phyloP scores from a whole-genome alignment of 92 coral and sea anemone species.

The Porites lobata region DNA sequence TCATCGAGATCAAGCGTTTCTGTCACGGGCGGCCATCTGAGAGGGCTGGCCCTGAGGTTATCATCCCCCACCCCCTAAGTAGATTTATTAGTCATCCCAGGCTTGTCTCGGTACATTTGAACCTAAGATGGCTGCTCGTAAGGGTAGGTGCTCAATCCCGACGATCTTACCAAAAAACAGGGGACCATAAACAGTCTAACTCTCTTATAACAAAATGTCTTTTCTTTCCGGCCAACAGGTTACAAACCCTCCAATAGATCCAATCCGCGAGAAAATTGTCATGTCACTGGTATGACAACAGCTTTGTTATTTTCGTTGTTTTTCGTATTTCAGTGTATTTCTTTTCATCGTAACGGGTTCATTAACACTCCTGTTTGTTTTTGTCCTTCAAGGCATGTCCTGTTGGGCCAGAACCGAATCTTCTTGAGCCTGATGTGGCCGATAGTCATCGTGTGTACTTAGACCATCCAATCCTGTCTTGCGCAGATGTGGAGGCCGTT shows the following conservation, averaged over 20 bases:
- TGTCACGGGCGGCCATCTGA: too few species aligned
- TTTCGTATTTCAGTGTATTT: too few species aligned
- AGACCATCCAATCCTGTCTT: constrained; percentile 93
- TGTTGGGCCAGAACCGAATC: constrained; percentile 94
- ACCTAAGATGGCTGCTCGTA: too few species aligned
- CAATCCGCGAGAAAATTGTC: constrained; percentile 93
- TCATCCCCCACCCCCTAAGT: too few species aligned
- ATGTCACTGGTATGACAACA: constrained; percentile 85
- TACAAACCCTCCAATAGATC: constrained; percentile 98
- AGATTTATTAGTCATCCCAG: too few species aligned
- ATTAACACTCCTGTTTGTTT: neutral
- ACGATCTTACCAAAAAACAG: too few species aligned
- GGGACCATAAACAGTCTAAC: neutral
- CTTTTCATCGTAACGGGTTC: neutral
- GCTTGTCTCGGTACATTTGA: too few species aligned
- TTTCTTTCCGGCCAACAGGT: constrained; percentile 52
- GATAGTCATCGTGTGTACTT: constrained; percentile 89
- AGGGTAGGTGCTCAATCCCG: too few species aligned
- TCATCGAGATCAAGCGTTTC: too few species aligned
- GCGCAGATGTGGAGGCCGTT: constrained; percentile 87
- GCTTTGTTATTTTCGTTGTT: neutral
- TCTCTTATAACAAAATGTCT: neutral
- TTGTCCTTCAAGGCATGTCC: constrained; percentile 85
- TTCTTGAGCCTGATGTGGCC: constrained; percentile 81
- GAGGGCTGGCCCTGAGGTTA: too few species aligned